phyloP scores from a whole-genome alignment of 2,888 invertebrate genomes.

The Cosmopolites sordidus region DNA sequence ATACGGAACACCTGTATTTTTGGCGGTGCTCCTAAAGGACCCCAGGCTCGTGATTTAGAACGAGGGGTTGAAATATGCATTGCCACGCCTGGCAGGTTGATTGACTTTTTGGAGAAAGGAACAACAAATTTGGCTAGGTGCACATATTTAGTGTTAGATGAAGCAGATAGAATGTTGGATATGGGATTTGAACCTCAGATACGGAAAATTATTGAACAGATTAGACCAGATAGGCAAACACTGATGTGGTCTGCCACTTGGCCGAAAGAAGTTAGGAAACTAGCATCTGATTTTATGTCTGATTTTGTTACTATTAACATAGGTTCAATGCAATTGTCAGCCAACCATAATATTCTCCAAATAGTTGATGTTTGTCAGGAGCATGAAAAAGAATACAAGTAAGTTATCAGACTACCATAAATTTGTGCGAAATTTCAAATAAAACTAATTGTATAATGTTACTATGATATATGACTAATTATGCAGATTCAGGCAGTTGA shows the following conservation, averaged over 20 bases:
- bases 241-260: conserved; percentile 99
- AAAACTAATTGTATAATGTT: too few relatives aligned
- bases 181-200: conserved; percentile 99
- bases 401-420: too few relatives aligned
- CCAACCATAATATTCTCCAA: conserved; percentile 89
- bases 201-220: conserved; percentile 88
- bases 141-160: conserved; percentile 86
- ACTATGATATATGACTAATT: too few relatives aligned
- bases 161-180: conserved; percentile 95
- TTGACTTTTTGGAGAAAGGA: conserved; percentile 77
- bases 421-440: too few relatives aligned
- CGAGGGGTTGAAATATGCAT: conserved; percentile 79
- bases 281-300: conserved; percentile 89
- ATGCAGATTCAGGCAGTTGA: too few relatives aligned
- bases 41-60: conserved; percentile 68
- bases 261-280: conserved; percentile 90
- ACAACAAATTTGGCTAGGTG: conserved; percentile 69
- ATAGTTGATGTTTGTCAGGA: conserved; percentile 84
- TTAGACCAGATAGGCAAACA: conserved; percentile 90
- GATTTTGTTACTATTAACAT: conserved; percentile 90
- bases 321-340: conserved; percentile 80
- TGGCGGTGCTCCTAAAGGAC: conserved; percentile 89
- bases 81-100: conserved; percentile 84
- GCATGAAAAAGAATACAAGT: conserved; percentile 69
- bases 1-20: conserved; percentile 83